Conservation (phyloP, 2,113 vertebrate genomes). For the Heloderma charlesbogerti region DNA sequence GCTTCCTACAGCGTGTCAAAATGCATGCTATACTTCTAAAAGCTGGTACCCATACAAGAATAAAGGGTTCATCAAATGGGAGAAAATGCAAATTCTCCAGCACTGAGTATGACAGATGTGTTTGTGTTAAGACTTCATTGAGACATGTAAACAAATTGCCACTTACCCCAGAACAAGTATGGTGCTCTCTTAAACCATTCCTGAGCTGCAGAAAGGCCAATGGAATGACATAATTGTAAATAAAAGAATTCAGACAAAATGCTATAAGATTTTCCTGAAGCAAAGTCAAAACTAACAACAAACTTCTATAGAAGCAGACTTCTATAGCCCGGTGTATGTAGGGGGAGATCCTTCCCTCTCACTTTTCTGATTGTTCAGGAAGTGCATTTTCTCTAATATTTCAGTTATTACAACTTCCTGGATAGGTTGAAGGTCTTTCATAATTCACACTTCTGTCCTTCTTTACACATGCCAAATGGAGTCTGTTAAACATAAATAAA, state of each 20-base stretch:
- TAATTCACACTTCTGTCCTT: slow-evolving; percentile 85
- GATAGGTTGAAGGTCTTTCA: slow-evolving; percentile 81
- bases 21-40: accelerated
- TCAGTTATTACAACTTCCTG: slow-evolving; percentile 86
- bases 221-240: slow-evolving; percentile 31
- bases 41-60: accelerated
- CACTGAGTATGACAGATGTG: background rate
- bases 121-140: slow-evolving; percentile 7
- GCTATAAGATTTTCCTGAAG: slow-evolving; percentile 24
- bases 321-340: slow-evolving; percentile 34
- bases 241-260: slow-evolving; percentile 38
- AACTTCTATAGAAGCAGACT: slow-evolving; percentile 66
- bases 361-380: slow-evolving; percentile 65
- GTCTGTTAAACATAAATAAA: slow-evolving; percentile 84
- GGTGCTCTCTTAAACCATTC: slow-evolving; percentile 12
- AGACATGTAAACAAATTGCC: accelerated
- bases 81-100: background rate
- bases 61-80: background rate
- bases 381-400: slow-evolving; percentile 79
- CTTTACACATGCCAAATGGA: slow-evolving; percentile 81
- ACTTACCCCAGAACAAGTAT: background rate
- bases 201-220: background rate
- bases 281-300: slow-evolving; percentile 49
- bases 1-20: slow-evolving; percentile 3
- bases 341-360: slow-evolving; percentile 27